Evolutionary conservation across 2,797 vertebrate species (phyloP), one percentile per base, ranked within the genome.

Genomic region (Pangasius mekongensis): DNA sequence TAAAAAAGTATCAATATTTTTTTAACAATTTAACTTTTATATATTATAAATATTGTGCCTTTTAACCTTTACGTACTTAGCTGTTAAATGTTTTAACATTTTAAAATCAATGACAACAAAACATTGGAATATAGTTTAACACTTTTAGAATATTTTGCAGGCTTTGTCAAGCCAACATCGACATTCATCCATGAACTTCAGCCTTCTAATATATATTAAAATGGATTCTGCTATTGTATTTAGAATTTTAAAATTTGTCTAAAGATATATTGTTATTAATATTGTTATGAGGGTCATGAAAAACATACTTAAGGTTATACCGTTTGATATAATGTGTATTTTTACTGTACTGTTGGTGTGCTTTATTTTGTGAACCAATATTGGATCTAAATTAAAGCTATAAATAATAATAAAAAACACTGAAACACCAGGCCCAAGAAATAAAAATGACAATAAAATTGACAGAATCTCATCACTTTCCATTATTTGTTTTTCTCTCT

Each of bases 361-460:
- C 62, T 83, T 52, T 6, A 67, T 83, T 67, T 83, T 67, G 27
- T 49, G 43, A 83, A 67, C 62, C 39, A 52, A 33, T n/a, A 30
- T 6, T 33, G 4, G 27, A 10, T 83, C 39, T 30, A 62, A 74
- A 86, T 76, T 76, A 86, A 74, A 86, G 54, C 71, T 11, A 58
- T 60, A 74, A 86, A 86, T 76, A 74, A 86, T 43, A 30, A 74
- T 30, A 77, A 43, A 43, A 43, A 49, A 47, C 33, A 47, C 71
- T 62, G 22, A 20, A 62, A 60, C 49, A 52, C 22, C 69, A 76
- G 73, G 43, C 43, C 4, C 18, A 52, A 33, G 43, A 52, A 66
- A 67, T 67, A 83, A 83, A 83, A 83, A 83, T 49, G 62, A 22
- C 82, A 67, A 66, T 83, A 83, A 83, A 67, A 83, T 13, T 83